phyloP scores from a whole-genome alignment of 2,888 invertebrate species.

The Callyntrura sp. region DNA sequence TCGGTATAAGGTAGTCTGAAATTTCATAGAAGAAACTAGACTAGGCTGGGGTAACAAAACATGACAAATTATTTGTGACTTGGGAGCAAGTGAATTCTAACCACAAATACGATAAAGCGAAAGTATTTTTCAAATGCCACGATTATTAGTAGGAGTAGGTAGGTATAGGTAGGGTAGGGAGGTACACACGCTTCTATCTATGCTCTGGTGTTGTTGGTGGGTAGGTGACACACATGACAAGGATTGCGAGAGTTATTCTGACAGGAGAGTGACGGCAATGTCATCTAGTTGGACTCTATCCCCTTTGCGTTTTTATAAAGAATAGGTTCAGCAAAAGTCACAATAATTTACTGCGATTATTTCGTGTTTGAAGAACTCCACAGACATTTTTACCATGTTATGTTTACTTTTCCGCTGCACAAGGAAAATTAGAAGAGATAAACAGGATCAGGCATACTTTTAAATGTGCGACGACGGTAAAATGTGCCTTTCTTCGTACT shows the following conservation, averaged over 20 bases:
- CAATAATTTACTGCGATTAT: background rate
- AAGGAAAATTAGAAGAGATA: background rate
- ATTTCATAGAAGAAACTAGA: background rate
- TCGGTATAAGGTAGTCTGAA: background rate
- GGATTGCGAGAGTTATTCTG: constrained; percentile 57
- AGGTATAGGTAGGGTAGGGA: too few species aligned
- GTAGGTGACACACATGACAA: constrained; percentile 30
- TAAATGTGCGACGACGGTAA: background rate
- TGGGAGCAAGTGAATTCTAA: background rate
- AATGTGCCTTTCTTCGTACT: constrained; percentile 6
- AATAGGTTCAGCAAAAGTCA: constrained; percentile 18
- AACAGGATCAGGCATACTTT: too few species aligned
- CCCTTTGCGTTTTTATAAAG: background rate
- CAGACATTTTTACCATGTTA: constrained; percentile 1
- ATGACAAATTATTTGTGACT: constrained; percentile 47
- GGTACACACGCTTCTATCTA: too few species aligned
- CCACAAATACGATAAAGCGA: too few species aligned
- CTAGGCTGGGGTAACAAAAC: background rate
- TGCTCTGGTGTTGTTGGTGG: too few species aligned
- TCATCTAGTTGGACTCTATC: constrained; percentile 80
- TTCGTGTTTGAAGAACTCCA: background rate
- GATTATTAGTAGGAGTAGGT: too few species aligned
- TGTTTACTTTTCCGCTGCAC: background rate
- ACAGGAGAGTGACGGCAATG: constrained; percentile 81
- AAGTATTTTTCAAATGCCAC: too few species aligned